Base-by-base conservation (phyloP, 2,113 vertebrate genomes). In the Gobiocypris rarus region DNA sequence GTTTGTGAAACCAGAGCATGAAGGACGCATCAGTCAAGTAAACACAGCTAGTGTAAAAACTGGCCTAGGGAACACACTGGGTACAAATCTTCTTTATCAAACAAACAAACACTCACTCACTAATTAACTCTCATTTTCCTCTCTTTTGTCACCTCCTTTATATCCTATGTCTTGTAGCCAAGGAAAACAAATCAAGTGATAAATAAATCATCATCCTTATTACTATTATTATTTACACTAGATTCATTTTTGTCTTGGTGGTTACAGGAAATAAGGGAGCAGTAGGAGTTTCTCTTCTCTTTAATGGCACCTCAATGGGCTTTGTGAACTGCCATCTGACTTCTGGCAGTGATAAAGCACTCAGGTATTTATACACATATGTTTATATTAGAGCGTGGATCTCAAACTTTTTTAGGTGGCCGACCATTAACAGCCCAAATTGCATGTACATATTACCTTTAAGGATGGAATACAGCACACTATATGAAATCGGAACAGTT, bases 311-410 rank as follows among this genome's bases (percentile, higher is more conserved):
- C 0, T 96, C 96, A 10, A 94, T 97, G 0, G 96, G 96, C 10
- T 97, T 97, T 19, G 87, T 97, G n/a, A 97, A 96, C 90, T 96
- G 96, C 78, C 96, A 96, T 88, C 91, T 97, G 91, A 95, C 95
- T 63, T 97, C 96, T 0, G 96, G 96, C 83, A 95, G 92, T 1
- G 95, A 97, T 83, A 97, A 96, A 87, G 93, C 93, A 14, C 88
- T 95, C n/a, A 97, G 96, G 96, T 96, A 89, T 81, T 80, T 14
- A 52, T 59, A 45, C 84, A 67, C 56, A 63, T 50, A 58, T 28
- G 10, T 70, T 22, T 69, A 65, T 31, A 65, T 38, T 17, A 34
- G 61, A 65, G 26, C 1, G 59, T 74, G 26, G 59, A 61, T 31
- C 9, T 28, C 11, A 43, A 69, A 69, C 9, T 50, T 50, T n/a